These are phyloP conservation scores for Tragelaphus imberbis DNA, from an alignment of 2,113 vertebrate genomes.

Conservation along the genomic window DNA sequence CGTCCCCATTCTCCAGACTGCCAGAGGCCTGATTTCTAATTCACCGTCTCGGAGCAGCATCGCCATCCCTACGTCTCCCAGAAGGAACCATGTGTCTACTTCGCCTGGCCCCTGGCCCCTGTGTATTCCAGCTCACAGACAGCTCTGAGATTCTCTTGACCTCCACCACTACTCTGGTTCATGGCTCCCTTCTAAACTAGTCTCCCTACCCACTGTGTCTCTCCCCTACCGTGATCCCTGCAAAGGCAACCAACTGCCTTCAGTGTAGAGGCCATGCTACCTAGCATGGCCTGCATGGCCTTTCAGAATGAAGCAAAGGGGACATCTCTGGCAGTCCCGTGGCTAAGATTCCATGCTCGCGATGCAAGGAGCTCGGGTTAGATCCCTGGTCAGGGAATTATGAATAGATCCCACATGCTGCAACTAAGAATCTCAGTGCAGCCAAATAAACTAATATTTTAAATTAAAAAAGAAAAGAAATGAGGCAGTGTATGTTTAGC, in stretches of 20 bases:
- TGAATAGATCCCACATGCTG: background rate
- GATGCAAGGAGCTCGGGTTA: background rate
- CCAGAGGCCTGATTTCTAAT: background rate
- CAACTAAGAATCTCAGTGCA: background rate
- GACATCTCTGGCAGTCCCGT: accelerated
- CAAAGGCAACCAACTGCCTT: background rate
- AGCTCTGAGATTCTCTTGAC: background rate
- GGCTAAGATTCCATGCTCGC: accelerated
- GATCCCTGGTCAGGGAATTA: background rate
- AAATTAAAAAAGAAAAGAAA: background rate
- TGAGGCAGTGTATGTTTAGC: accelerated
- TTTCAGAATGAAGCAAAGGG: background rate
- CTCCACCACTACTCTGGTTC: background rate
- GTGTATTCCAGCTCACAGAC: background rate
- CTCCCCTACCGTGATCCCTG: background rate
- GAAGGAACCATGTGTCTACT: background rate
- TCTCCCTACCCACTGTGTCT: background rate
- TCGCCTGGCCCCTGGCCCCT: background rate
- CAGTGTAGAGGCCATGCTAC: background rate
- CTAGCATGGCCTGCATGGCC: background rate
- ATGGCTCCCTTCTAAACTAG: background rate
- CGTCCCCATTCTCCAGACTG: background rate
- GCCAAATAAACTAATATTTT: background rate
- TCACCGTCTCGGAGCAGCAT: background rate
- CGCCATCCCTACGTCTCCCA: background rate